Conservation (phyloP, 2,113 vertebrate species). For the Donacobius atricapilla region DNA sequence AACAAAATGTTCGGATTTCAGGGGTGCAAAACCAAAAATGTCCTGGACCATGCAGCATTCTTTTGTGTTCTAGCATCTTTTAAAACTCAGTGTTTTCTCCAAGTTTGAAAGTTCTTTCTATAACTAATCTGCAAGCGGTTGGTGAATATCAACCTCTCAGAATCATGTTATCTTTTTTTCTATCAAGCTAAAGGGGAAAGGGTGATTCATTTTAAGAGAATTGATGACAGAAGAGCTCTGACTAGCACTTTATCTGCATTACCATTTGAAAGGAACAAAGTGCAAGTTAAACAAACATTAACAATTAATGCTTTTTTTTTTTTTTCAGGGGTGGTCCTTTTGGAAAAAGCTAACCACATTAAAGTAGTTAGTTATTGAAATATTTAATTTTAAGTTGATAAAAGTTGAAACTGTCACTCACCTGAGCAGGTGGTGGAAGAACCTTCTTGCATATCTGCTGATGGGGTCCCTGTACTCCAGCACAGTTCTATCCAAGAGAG, state of each 20-base stretch:
- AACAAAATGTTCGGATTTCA: neutral
- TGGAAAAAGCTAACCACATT: conserved; percentile 42
- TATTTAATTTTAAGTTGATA: conserved; percentile 39
- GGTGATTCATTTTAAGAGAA: conserved; percentile 13
- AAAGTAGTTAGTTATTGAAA: conserved; percentile 25
- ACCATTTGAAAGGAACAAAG: conserved; percentile 47
- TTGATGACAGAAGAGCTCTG: conserved; percentile 28
- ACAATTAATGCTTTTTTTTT: conserved; percentile 43
- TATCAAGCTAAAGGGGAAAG: conserved; percentile 31
- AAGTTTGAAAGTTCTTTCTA: neutral
- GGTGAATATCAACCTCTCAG: neutral
- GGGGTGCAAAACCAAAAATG: neutral
- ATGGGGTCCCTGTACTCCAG: conserved; percentile 88
- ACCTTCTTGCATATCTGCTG: conserved; percentile 91
- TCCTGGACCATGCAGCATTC: neutral
- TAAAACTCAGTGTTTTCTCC: neutral
- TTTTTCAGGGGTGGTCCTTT: conserved; percentile 32
- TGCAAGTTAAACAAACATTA: conserved; percentile 62
- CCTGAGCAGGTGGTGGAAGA: conserved; percentile 99
- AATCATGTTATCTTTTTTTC: neutral
- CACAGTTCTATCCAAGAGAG: conserved; percentile 84
- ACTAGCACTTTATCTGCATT: conserved; percentile 39
- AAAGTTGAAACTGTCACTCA: conserved; percentile 68
- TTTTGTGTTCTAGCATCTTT: conserved; percentile 7
- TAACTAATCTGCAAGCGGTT: neutral